Percentiles rank a stretch among this genome's conserved stretches.
Evolutionary conservation across 2,797 vertebrate species (phyloP).

Genomic region (Triplophysa bombifrons): DNA sequence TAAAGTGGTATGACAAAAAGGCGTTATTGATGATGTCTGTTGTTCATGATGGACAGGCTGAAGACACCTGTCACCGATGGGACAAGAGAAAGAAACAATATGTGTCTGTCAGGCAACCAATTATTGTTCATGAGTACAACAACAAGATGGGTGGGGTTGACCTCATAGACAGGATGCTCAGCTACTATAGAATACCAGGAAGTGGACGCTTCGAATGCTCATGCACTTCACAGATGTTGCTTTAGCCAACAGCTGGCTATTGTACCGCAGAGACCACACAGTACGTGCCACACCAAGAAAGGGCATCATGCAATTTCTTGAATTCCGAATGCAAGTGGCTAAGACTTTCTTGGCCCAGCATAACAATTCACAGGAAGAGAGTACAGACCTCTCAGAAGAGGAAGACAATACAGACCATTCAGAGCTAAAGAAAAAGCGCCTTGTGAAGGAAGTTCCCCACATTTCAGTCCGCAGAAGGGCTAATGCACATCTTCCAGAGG

Average conservation of each 20-base stretch:
- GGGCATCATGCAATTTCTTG: slow-evolving; percentile 35
- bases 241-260: no score
- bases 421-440: not conserved
- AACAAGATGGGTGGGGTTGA: slow-evolving; percentile 5
- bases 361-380: not conserved
- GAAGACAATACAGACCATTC: not conserved
- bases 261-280: no score
- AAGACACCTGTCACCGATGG: slow-evolving; percentile 46
- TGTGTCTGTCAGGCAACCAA: slow-evolving; percentile 36
- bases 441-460: slow-evolving; percentile 8
- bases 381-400: not conserved
- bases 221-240: no score
- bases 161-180: not conserved
- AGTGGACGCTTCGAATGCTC: not conserved
- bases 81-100: slow-evolving; percentile 37
- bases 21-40: not conserved
- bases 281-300: slow-evolving; percentile 2
- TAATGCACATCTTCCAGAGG: slow-evolving; percentile 44
- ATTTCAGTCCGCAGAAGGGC: slow-evolving; percentile 37
- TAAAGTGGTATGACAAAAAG: no score
- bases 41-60: slow-evolving; percentile 45
- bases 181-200: not conserved
- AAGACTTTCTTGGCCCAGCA: slow-evolving; percentile 7
- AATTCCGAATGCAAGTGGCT: slow-evolving; percentile 30
- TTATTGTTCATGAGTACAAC: slow-evolving; percentile 45